These are phyloP conservation scores for Tetrao urogallus DNA, from an alignment of 2,113 vertebrate genomes.

Conservation along the genomic window DNA sequence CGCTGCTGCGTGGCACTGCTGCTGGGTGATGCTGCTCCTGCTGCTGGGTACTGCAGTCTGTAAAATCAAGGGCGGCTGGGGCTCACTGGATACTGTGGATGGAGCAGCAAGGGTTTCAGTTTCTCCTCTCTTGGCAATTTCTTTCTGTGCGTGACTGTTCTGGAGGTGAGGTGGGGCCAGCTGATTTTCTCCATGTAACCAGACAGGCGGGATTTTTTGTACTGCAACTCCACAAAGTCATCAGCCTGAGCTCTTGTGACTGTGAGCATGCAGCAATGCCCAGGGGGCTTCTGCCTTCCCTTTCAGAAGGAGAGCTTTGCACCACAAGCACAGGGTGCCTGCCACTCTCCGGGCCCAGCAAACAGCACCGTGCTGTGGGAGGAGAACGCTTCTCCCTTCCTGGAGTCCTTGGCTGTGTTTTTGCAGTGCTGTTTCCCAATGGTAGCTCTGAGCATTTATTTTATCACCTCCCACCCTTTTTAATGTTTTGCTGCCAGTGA, in stretches of 20 bases:
- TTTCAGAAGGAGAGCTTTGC: not conserved
- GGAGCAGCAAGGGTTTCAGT: not conserved
- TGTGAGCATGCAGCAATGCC: not conserved
- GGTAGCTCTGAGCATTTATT: not conserved
- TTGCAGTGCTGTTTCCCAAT: not conserved
- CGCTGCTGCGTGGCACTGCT: too few relatives aligned
- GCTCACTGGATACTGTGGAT: not conserved
- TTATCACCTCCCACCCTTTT: not conserved
- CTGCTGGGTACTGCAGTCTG: not conserved
- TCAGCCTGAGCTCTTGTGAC: not conserved
- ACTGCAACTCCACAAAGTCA: rapidly evolving
- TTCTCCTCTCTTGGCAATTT: not conserved
- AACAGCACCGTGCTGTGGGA: not conserved
- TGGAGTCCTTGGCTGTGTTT: not conserved
- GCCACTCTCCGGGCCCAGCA: not conserved
- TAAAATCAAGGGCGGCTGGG: not conserved
- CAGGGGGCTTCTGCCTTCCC: not conserved
- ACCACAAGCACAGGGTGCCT: not conserved
- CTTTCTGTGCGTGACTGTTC: not conserved
- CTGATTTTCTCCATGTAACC: not conserved
- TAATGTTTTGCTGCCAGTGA: not conserved
- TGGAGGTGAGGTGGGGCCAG: not conserved
- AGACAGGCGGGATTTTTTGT: not conserved
- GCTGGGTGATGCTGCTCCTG: not conserved
- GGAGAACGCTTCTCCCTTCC: not conserved